Percentiles rank a stretch among this genome's conserved stretches.
phyloP scores from a whole-genome alignment of 2,797 vertebrate species.

The Myotis planiceps region DNA sequence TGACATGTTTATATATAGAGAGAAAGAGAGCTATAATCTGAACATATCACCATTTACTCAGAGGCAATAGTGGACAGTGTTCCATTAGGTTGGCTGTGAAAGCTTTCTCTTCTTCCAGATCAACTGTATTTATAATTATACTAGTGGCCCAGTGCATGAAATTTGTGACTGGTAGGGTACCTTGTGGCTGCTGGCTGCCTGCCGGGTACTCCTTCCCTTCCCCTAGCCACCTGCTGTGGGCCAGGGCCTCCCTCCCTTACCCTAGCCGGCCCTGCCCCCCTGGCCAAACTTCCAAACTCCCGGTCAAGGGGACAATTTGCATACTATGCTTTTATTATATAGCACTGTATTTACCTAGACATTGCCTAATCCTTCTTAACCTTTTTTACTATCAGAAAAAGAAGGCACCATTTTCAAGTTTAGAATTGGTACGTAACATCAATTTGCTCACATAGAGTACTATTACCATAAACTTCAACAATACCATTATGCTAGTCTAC shows the following conservation, averaged over 20 bases:
- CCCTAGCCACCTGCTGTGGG: no score
- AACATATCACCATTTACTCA: not conserved
- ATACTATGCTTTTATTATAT: no score
- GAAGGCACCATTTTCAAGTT: not conserved
- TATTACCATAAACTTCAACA: not conserved
- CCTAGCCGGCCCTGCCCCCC: no score
- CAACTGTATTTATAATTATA: not conserved
- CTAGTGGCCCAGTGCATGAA: no score
- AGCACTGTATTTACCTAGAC: not conserved
- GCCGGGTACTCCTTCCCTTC: no score
- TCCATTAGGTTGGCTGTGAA: not conserved
- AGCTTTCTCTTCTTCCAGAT: not conserved
- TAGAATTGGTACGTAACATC: not conserved
- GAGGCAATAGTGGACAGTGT: not conserved
- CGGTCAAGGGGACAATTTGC: no score
- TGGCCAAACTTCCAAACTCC: no score
- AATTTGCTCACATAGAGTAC: not conserved
- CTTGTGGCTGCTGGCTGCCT: fast-evolving
- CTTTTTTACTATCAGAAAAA: not conserved
- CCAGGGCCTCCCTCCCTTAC: no score
- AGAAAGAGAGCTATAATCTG: not conserved
- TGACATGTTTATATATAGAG: not conserved
- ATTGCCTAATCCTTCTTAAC: not conserved
- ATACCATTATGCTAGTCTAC: not conserved
- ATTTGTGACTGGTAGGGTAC: no score